These are phyloP conservation scores for Acronicta psi DNA, from an alignment of 2,888 invertebrate genomes.

Conservation along the genomic window DNA sequence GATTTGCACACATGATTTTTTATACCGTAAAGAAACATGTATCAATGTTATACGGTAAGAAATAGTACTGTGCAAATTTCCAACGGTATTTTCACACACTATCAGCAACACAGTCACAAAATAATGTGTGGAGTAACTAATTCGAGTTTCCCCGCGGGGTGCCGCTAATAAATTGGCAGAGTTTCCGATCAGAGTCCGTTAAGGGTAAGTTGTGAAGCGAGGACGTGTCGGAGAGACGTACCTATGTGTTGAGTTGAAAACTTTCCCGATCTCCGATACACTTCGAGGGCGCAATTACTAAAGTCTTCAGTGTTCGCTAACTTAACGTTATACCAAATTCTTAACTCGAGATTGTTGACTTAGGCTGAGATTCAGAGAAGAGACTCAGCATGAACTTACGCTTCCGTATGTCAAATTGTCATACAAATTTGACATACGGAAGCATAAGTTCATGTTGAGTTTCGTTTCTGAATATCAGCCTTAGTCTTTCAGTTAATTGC, in stretches of 20 bases:
- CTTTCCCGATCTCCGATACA: slow-evolving; percentile 64
- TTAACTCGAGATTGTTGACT: slow-evolving; percentile 19
- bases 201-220: slow-evolving; percentile 60
- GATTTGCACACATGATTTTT: too few species aligned
- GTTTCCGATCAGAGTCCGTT: slow-evolving; percentile 68
- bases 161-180: slow-evolving; percentile 73
- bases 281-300: slow-evolving; percentile 62
- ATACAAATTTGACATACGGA: too few species aligned
- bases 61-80: too few species aligned
- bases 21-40: too few species aligned
- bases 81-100: too few species aligned
- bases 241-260: slow-evolving; percentile 64
- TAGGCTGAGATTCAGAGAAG: slow-evolving; percentile 5
- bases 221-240: slow-evolving; percentile 61
- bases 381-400: too few species aligned
- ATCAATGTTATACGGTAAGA: too few species aligned
- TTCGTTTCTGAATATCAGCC: too few species aligned
- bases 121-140: slow-evolving; percentile 62
- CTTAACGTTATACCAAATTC: slow-evolving; percentile 34
- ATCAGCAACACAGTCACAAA: slow-evolving; percentile 42
- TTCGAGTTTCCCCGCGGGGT: slow-evolving; percentile 58
- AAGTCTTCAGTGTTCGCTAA: slow-evolving; percentile 51
- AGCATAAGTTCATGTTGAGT: too few species aligned
- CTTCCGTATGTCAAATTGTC: too few species aligned
- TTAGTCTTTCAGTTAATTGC: slow-evolving; percentile 1